Conservation (phyloP, 2,113 vertebrate species). For the Atherinomorus stipes region DNA sequence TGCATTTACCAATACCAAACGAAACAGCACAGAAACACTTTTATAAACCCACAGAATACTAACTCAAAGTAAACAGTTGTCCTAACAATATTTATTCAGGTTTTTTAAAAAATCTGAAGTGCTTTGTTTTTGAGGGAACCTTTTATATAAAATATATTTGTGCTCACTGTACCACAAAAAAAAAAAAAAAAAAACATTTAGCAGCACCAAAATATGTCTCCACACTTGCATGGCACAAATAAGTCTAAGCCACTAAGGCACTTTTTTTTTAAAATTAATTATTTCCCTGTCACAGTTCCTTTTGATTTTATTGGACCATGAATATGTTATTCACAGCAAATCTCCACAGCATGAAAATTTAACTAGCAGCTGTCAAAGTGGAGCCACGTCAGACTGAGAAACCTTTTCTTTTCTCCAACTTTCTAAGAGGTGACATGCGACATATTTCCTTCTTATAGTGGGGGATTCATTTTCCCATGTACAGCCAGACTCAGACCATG, state of each 20-base stretch:
- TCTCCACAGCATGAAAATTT: constrained; percentile 11
- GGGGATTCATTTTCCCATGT: constrained; percentile 47
- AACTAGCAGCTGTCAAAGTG: constrained; percentile 15
- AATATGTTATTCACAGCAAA: constrained; percentile 2
- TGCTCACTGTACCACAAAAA: neutral
- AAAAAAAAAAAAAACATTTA: neutral
- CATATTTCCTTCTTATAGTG: constrained; percentile 27
- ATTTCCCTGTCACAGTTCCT: neutral
- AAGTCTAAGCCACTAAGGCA: neutral
- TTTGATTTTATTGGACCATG: neutral
- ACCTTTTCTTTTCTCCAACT: constrained; percentile 5
- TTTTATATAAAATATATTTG: neutral
- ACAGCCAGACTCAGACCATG: constrained; percentile 50
- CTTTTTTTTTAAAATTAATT: neutral
- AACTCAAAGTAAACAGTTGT: neutral
- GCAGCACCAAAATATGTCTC: neutral
- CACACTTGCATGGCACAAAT: neutral
- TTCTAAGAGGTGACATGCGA: constrained; percentile 31
- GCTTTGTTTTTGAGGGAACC: no score
- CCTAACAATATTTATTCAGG: no score
- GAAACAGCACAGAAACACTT: neutral
- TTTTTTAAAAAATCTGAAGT: no score
- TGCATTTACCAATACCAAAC: neutral
- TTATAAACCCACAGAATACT: neutral
- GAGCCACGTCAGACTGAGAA: neutral